Evolutionary conservation across 2,113 vertebrate genomes (phyloP).

Genomic region (Pyrgilauda ruficollis): DNA sequence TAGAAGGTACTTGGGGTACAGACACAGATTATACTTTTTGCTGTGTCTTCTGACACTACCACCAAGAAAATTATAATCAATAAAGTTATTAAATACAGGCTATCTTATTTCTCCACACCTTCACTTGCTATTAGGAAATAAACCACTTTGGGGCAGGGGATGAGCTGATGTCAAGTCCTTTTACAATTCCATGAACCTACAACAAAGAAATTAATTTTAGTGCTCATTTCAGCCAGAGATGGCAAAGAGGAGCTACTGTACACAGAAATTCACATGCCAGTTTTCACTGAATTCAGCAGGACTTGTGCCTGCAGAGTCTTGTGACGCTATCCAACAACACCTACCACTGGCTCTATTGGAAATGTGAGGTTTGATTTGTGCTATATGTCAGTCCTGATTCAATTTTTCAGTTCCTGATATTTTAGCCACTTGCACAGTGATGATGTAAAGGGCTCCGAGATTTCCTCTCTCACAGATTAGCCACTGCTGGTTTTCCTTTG

Average conservation of each 20-base stretch:
- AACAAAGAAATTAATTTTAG: not conserved
- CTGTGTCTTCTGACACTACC: not conserved
- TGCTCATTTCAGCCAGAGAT: not conserved
- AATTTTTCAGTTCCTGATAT: not conserved
- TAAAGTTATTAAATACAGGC: not conserved
- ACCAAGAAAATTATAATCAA: not conserved
- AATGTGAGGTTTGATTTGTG: not conserved
- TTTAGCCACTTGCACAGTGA: not conserved
- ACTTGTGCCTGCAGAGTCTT: not conserved
- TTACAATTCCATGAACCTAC: not conserved
- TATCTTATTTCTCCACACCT: not conserved
- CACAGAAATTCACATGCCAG: not conserved
- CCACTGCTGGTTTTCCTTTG: not conserved
- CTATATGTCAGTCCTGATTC: rapidly evolving
- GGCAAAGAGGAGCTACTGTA: not conserved
- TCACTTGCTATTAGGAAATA: not conserved
- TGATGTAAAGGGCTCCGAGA: not conserved
- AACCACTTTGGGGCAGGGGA: not conserved
- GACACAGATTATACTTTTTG: not conserved
- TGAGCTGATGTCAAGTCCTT: not conserved
- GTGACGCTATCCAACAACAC: not conserved
- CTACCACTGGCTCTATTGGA: not conserved
- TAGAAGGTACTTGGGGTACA: not conserved
- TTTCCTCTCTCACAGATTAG: not conserved
- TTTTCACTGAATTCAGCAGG: not conserved